phyloP scores from a whole-genome alignment of 2,888 invertebrate genomes.

The Conus canariensis region DNA sequence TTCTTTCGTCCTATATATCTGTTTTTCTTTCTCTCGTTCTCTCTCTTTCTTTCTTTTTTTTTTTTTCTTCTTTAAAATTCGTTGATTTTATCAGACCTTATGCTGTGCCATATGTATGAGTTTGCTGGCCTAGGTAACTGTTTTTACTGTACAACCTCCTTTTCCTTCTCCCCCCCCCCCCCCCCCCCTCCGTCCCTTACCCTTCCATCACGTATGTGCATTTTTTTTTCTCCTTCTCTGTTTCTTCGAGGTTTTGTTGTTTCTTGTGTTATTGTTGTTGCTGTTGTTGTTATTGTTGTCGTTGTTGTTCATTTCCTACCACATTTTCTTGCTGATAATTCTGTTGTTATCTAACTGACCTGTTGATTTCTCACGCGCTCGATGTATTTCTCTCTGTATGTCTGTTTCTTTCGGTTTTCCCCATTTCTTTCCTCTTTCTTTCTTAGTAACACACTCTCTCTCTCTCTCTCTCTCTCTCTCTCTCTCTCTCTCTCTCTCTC shows the following conservation, averaged over 20 bases:
- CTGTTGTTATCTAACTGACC: no score
- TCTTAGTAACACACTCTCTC: not conserved
- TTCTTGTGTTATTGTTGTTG: no score
- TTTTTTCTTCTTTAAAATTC: not conserved
- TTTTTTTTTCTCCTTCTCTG: not conserved
- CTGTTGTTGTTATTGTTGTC: no score
- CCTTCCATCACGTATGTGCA: not conserved
- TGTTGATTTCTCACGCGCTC: no score
- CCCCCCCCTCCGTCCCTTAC: not conserved
- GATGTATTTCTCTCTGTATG: not conserved
- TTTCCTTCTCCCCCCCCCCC: not conserved
- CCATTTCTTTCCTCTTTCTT: no score
- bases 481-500: not conserved
- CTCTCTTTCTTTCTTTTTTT: not conserved
- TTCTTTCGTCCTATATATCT: not conserved
- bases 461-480: slow-evolving; percentile 1
- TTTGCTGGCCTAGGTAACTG: no score
- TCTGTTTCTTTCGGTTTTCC: not conserved
- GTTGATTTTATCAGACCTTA: not conserved
- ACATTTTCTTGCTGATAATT: no score
- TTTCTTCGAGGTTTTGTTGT: not conserved
- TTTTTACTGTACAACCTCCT: not conserved
- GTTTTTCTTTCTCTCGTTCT: not conserved
- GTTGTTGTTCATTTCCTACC: no score
- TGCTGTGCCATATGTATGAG: no score